Conservation (phyloP, 1,140 invertebrate species). For the Drosophila repleta region DNA sequence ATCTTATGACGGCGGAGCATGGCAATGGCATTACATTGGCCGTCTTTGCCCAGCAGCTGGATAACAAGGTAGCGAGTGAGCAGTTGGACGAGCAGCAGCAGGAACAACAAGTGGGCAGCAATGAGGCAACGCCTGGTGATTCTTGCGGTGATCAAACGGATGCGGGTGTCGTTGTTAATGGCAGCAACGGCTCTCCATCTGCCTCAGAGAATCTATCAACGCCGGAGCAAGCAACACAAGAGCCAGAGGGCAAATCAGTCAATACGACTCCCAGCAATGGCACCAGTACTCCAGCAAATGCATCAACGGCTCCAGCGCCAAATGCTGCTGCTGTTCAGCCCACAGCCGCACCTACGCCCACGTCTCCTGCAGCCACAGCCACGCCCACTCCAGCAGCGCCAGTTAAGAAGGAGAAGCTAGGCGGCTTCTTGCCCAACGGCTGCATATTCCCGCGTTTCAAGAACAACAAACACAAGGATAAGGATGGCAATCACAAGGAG, state of each 20-base stretch:
- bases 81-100: conserved; percentile 47
- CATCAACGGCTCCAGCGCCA: conserved; percentile 7
- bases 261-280: conserved; percentile 47
- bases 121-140: conserved; percentile 30
- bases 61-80: conserved; percentile 72
- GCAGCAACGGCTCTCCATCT: conserved; percentile 37
- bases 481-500: conserved; percentile 79
- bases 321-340: conserved; percentile 9
- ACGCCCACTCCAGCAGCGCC: conserved; percentile 48
- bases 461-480: conserved; percentile 82
- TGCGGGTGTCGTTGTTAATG: conserved; percentile 35
- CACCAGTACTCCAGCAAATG: conserved; percentile 8
- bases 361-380: conserved; percentile 25
- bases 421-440: conserved; percentile 82
- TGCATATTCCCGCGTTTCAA: conserved; percentile 83
- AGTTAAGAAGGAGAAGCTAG: conserved; percentile 80
- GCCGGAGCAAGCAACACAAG: conserved; percentile 34
- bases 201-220: neutral
- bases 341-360: conserved; percentile 10
- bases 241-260: conserved; percentile 36
- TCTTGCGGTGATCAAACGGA: conserved; percentile 66
- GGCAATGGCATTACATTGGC: conserved; percentile 66
- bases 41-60: conserved; percentile 71
- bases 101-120: conserved; percentile 12
- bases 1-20: conserved; percentile 56